phyloP scores from a whole-genome alignment of 2,113 vertebrate species.

The Vimba vimba region DNA sequence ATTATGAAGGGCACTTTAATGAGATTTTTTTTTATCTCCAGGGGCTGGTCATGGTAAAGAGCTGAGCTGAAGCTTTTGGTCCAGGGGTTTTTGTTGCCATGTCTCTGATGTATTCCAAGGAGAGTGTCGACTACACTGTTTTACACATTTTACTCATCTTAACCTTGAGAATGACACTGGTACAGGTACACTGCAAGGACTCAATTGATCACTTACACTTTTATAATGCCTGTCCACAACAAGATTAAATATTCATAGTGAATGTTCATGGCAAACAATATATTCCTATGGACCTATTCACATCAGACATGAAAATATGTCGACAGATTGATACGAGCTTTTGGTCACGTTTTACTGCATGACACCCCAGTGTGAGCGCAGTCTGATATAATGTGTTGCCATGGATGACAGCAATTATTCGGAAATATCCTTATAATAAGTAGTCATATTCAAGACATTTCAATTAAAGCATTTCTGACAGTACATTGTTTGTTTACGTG shows the following conservation, averaged over 20 bases:
- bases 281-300: neutral
- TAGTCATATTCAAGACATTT: neutral
- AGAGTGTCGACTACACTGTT: slow-evolving; percentile 72
- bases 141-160: slow-evolving; percentile 63
- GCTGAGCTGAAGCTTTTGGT: slow-evolving; percentile 74
- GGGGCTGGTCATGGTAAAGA: slow-evolving; percentile 68
- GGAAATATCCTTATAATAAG: neutral
- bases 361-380: neutral
- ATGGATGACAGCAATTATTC: neutral
- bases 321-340: neutral
- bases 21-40: slow-evolving; percentile 65
- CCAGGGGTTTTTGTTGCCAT: slow-evolving; percentile 62
- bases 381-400: neutral
- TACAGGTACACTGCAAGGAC: neutral
- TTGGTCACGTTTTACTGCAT: neutral
- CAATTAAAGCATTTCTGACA: neutral
- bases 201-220: neutral
- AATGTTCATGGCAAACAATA: neutral
- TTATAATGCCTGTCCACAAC: neutral
- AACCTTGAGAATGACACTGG: slow-evolving; percentile 64
- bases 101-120: slow-evolving; percentile 72
- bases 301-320: neutral
- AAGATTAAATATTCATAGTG: neutral
- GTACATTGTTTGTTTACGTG: neutral
- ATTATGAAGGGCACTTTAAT: slow-evolving; percentile 71